Percentiles rank a stretch among this genome's conserved stretches.
Conservation (phyloP, 2,797 vertebrate genomes). For the Allobates femoralis region DNA sequence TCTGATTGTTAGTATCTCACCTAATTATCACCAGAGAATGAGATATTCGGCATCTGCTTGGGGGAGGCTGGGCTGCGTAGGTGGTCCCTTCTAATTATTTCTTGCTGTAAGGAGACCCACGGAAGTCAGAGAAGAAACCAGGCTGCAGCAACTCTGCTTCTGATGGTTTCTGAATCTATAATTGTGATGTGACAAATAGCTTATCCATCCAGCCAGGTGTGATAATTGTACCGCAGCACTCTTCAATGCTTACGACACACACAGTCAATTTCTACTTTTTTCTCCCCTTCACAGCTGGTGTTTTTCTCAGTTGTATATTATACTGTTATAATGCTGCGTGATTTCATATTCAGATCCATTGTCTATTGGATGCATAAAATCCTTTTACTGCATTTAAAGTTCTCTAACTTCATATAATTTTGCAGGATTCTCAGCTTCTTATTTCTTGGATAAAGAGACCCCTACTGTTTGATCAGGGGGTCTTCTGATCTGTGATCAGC, state of each 20-base stretch:
- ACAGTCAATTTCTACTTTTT: conserved; percentile 9
- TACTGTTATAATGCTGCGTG: conserved; percentile 13
- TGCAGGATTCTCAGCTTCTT: neutral
- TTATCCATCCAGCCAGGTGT: conserved; percentile 37
- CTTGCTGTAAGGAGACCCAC: neutral
- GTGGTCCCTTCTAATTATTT: neutral
- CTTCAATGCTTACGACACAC: conserved; percentile 8
- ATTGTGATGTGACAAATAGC: conserved; percentile 37
- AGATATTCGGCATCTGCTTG: neutral
- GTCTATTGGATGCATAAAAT: neutral
- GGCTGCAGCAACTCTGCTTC: neutral
- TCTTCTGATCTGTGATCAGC: neutral
- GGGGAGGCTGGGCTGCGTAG: neutral
- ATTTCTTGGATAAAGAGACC: neutral
- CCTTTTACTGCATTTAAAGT: neutral
- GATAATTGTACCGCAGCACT: conserved; percentile 35
- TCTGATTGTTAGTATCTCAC: neutral
- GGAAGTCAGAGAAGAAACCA: neutral
- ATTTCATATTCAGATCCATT: neutral
- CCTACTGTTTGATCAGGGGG: neutral
- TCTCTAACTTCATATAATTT: neutral
- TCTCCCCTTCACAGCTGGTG: conserved; percentile 23
- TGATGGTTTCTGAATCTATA: conserved; percentile 26
- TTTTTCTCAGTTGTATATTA: conserved; percentile 24
- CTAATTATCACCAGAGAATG: neutral